Base-by-base conservation (phyloP, 2,888 invertebrate genomes). In the Idaea aversata region DNA sequence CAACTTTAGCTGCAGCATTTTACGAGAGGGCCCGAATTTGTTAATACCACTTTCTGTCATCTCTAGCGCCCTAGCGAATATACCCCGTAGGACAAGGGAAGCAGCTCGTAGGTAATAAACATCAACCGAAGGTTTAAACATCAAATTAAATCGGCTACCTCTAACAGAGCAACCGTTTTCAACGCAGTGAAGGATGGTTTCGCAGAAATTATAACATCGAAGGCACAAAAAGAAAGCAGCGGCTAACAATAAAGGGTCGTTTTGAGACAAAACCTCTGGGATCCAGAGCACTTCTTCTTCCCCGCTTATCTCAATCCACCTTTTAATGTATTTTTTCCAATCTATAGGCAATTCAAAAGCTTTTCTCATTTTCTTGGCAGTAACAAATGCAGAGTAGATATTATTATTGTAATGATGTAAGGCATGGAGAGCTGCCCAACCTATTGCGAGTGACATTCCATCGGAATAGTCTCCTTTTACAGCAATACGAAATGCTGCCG, bases 151-250 rank as follows among this genome's bases (percentile, higher is more conserved):
- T 36, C 79, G 75, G 57, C 81, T 81, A 1, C 93, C 92, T 25
- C 78, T 80, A 10, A 71, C 78, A 1, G 75, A 77, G 67, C 93
- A 92, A 1, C 83, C 84, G 1, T 74, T 70, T 67, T 88, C 86
- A 15, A 80, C 79, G 71, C 92, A 93, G 38, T 78, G 72, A 58
- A 91, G 71, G 59, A 92, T 72, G 60, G 69, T 77, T 64, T 89
- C 89, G 57, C 81, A 75, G 68, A 93, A 87, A 64, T 79, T 81
- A 70, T 80, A 92, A 68, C 91, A 90, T 61, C 90, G 80, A 57
- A 93, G 80, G 69, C 91, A 91, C 38, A 93, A 80, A 72, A 93
- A 92, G 70, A 93, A 91, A 5, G 92, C 88, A 61, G 92, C 85
- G n/a, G 91, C 82, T 38, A 90, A 80, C 58, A 92, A 65, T 7